Base-by-base conservation (phyloP, 2,797 vertebrate genomes). In the Hephaestus fuliginosus region DNA sequence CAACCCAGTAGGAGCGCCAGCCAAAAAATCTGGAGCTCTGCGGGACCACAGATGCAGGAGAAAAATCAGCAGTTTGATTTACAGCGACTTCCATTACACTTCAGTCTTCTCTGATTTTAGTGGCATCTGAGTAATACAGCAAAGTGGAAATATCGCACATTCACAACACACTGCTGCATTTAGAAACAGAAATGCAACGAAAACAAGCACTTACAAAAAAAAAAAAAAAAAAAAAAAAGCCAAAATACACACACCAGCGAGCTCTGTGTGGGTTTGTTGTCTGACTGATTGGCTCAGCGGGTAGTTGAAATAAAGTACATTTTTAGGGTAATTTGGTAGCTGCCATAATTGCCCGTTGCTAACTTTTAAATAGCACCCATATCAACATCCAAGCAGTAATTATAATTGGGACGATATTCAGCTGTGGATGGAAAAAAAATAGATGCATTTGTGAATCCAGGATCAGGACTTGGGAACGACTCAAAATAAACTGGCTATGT, bases 11-110 rank as follows among this genome's bases (percentile, higher is more conserved):
- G 60, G 96, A 95, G 28, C 95, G 97, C 97, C 97, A 99, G 64
- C 97, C 97, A 83, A 99, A 98, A 90, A 99, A 98, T 22, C 98
- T 95, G 82, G 96, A 98, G 90, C 95, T 98, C 98, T 99, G 88
- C 66, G 66, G 86, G 78, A 91, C 36, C 61, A 22, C 25, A 25
- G 30, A 33, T 15, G 33, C 20, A 63, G 77, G 43, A 36, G n/a
- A 48, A 39, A 17, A 78, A 69, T 81, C 12, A 74, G 0, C 4
- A 0, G 18, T 70, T 3, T 22, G 39, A 64, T 61, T 85, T 65
- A 61, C 0, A 22, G 1, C 48, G 9, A 30, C 76, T 41, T 67
- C 33, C 55, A 3, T 43, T 61, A 25, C 51, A 28, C 5, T 48
- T 57, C 28, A 36, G 12, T 14, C 33, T 70, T 44, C 44, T 57